Conservation (phyloP, 2,888 invertebrate genomes). For the Catocala nupta region DNA sequence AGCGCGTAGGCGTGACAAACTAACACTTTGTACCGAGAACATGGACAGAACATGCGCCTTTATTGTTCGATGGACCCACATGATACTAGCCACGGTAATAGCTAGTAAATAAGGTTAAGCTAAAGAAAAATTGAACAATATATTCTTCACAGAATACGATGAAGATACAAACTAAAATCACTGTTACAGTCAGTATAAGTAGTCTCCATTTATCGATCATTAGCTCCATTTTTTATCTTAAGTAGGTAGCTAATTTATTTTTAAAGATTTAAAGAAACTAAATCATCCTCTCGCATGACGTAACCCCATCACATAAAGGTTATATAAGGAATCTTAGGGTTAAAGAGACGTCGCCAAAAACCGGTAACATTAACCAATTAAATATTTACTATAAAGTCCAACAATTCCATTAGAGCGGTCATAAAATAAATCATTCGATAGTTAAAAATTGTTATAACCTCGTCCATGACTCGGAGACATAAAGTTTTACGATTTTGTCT, state of each 20-base stretch:
- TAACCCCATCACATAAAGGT: conserved; percentile 32
- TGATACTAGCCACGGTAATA: not conserved
- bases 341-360: conserved; percentile 57
- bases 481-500: conserved; percentile 70
- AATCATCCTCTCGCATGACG: conserved; percentile 24
- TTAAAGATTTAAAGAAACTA: conserved; percentile 5
- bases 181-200: not conserved
- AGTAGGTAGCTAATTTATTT: conserved; percentile 8
- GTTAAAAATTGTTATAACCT: conserved; percentile 68
- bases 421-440: conserved; percentile 71
- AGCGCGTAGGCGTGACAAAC: conserved; percentile 41
- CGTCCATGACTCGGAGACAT: conserved; percentile 61
- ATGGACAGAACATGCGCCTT: conserved; percentile 26
- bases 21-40: conserved; percentile 39
- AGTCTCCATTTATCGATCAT: not conserved
- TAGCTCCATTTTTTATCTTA: conserved; percentile 1
- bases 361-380: conserved; percentile 67
- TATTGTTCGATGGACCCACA: conserved; percentile 7
- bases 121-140: not conserved
- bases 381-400: conserved; percentile 63
- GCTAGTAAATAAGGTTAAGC: not conserved
- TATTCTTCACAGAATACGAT: not conserved
- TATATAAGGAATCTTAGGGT: conserved; percentile 42
- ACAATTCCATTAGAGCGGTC: conserved; percentile 63
- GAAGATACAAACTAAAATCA: too few relatives aligned